Evolutionary conservation across 1,140 invertebrate species (phyloP).

Genomic region (Platyscapa corneri): DNA sequence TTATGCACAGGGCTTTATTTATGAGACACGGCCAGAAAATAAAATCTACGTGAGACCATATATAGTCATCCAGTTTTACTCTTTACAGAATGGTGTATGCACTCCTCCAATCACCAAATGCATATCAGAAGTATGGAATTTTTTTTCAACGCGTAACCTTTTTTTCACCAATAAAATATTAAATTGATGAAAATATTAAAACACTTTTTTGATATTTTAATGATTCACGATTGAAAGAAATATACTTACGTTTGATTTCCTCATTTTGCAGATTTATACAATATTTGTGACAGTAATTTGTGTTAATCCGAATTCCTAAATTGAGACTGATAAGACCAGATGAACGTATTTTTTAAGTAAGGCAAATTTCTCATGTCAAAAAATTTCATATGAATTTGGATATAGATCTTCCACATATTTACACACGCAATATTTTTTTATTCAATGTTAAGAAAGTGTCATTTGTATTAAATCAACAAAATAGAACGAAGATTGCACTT

Average conservation of each 20-base stretch:
- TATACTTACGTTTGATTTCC: background rate
- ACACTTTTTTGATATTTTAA: background rate
- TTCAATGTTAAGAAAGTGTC: background rate
- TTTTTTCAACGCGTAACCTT: background rate
- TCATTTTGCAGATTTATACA: background rate
- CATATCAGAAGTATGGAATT: background rate
- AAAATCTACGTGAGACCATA: slow-evolving; percentile 12
- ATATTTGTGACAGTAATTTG: background rate
- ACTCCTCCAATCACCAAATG: slow-evolving; percentile 5
- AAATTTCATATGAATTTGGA: background rate
- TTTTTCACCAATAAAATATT: background rate
- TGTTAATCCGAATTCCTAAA: background rate
- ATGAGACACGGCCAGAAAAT: slow-evolving; percentile 10
- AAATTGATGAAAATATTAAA: background rate
- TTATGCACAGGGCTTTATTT: slow-evolving; percentile 21
- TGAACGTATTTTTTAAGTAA: background rate
- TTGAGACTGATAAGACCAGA: background rate
- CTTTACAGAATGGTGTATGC: background rate
- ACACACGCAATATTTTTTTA: background rate
- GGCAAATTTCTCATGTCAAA: background rate
- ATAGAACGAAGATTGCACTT: background rate
- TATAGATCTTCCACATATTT: background rate
- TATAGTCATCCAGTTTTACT: slow-evolving; percentile 5
- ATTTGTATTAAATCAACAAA: background rate
- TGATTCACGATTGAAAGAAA: background rate